Evolutionary conservation across 2,797 vertebrate genomes (phyloP).

Genomic region (Microctenopoma stevenorrisi): DNA sequence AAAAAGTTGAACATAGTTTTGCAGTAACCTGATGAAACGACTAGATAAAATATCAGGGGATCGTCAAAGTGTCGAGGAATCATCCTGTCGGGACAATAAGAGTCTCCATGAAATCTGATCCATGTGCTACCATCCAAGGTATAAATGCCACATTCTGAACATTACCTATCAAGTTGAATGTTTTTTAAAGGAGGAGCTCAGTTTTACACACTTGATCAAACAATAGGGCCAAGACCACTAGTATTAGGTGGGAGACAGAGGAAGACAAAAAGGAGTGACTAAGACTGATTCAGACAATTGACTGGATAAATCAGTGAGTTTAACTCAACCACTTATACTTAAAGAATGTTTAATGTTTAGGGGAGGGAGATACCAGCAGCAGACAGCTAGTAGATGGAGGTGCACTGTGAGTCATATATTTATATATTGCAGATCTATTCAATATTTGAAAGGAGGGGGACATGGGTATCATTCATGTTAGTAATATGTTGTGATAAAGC

Average conservation of each 20-base stretch:
- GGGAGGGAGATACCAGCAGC: background rate
- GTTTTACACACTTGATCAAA: slow-evolving; percentile 9
- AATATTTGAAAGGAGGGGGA: background rate
- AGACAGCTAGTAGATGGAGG: slow-evolving; percentile 24
- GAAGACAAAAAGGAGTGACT: slow-evolving; percentile 4
- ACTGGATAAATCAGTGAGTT: background rate
- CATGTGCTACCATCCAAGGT: background rate
- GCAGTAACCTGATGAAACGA: no score
- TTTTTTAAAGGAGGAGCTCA: background rate
- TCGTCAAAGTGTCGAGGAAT: background rate
- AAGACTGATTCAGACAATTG: slow-evolving; percentile 3
- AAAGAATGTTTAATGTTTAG: slow-evolving; percentile 20
- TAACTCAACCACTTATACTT: slow-evolving; percentile 19
- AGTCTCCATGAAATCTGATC: background rate
- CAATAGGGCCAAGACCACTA: slow-evolving; percentile 33
- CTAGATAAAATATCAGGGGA: no score
- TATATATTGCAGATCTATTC: background rate
- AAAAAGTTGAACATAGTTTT: no score
- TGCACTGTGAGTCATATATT: slow-evolving; percentile 2
- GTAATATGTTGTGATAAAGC: no score
- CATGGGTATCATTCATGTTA: no score
- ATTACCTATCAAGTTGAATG: slow-evolving; percentile 4
- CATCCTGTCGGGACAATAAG: background rate
- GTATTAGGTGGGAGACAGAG: background rate
- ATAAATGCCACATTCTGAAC: slow-evolving; percentile 11